Conservation (phyloP, 1,140 invertebrate genomes). For the Procambarus clarkii region DNA sequence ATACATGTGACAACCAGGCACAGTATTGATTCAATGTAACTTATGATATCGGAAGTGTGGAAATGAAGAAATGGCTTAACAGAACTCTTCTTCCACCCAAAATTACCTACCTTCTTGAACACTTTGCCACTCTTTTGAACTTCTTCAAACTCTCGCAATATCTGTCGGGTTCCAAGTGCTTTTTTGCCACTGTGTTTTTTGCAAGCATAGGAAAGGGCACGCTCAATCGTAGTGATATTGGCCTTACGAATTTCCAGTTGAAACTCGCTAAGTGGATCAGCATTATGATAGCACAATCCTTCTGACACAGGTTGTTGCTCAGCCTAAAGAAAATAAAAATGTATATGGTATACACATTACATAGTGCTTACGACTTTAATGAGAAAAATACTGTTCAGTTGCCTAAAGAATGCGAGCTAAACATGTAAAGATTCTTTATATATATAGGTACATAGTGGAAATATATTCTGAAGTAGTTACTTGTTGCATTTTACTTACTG, state of each 20-base stretch:
- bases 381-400: too few relatives aligned
- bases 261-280: conserved; percentile 34
- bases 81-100: too few relatives aligned
- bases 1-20: too few relatives aligned
- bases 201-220: conserved; percentile 84
- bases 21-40: too few relatives aligned
- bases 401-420: too few relatives aligned
- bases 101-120: conserved; percentile 88
- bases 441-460: too few relatives aligned
- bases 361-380: too few relatives aligned
- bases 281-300: conserved; percentile 63
- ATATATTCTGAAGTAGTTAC: too few relatives aligned
- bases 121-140: conserved; percentile 93
- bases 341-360: neutral
- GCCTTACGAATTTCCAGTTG: conserved; percentile 64
- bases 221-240: conserved; percentile 66
- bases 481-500: too few relatives aligned
- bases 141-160: conserved; percentile 95
- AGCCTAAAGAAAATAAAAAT: conserved; percentile 8
- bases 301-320: conserved; percentile 25
- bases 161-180: conserved; percentile 93
- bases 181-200: conserved; percentile 83
- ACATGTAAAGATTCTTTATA: too few relatives aligned
- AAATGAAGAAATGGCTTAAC: too few relatives aligned
- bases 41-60: too few relatives aligned